Base-by-base conservation (phyloP, 2,113 vertebrate species). In the Lasiurus borealis region DNA sequence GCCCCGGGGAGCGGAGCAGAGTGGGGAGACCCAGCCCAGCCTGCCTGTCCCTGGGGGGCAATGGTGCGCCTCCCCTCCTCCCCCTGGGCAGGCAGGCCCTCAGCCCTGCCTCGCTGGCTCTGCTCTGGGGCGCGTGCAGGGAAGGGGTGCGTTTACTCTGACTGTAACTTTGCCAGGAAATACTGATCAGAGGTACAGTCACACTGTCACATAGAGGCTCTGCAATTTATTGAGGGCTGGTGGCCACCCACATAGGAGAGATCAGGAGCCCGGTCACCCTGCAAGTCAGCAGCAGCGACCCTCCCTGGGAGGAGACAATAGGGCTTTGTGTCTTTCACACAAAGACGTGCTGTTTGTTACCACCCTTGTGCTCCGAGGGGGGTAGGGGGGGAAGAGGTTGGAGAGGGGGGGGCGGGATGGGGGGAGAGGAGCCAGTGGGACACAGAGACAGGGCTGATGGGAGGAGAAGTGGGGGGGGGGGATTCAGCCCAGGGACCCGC, bases 171-270 rank as follows among this genome's bases (percentile, higher is more conserved):
- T 18, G 14, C 87, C 44, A 29, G 90, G 88, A 90, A 94, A 88
- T 95, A 73, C 64, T 94, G 85, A 81, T 78, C 31, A 62, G n/a
- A 81, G 68, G 66, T 36, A 52, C 59, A 82, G 64, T 82, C 93
- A 8, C 4, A 31, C 66, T 0, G 11, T 36, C 27, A 25, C 4
- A 2, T 3, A 27, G 78, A 73, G 40, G 36, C 0, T 29, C 83
- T 15, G 19, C 81, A 8, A 62, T 90, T 81, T 64, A 27, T 54
- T 62, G n/a, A 72, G n/a, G 77, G 34, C 36, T 80, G 57, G 31
- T 25, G 9, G 72, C 77, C 44, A 16, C 36, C 48, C 77, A n/a
- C 13, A 4, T 5, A 23, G 77, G 68, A 82, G 62, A 48, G 27
- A 34, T 88, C 50, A 14, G 85, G 46, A 73, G 62, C 48, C 36